Evolutionary conservation across 2,797 vertebrate species (phyloP).

Genomic region (Fundulus diaphanus): DNA sequence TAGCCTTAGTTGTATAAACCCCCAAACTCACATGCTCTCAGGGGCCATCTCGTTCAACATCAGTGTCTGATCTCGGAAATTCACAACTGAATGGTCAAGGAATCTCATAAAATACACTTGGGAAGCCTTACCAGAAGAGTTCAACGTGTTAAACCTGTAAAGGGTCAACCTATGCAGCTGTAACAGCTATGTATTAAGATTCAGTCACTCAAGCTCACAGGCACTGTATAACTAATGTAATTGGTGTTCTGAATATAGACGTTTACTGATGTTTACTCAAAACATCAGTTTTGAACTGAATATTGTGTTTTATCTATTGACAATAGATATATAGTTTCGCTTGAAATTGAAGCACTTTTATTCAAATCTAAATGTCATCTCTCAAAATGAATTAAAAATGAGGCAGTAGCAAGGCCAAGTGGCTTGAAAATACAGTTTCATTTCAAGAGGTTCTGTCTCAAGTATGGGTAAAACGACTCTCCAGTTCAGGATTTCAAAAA

Average conservation of each 20-base stretch:
- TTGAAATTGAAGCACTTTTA: neutral
- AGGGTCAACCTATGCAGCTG: neutral
- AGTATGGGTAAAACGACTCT: slow-evolving; percentile 38
- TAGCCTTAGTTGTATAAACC: too few relatives aligned
- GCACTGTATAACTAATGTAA: neutral
- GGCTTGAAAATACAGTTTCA: slow-evolving; percentile 15
- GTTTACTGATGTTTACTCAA: neutral
- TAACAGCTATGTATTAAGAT: neutral
- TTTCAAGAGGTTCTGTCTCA: slow-evolving; percentile 22
- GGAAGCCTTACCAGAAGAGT: neutral
- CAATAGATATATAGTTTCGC: neutral
- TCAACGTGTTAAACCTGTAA: neutral
- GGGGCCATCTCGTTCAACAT: neutral
- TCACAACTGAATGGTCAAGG: neutral
- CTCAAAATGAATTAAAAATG: neutral
- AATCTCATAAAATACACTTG: neutral
- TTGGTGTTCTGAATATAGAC: neutral
- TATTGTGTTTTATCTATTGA: neutral
- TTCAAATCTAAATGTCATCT: slow-evolving; percentile 9
- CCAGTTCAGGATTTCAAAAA: slow-evolving; percentile 24
- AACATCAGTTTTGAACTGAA: neutral
- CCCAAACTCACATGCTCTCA: too few relatives aligned
- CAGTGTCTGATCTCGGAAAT: neutral
- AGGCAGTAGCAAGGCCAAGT: slow-evolving; percentile 14
- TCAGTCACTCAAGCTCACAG: neutral